Evolutionary conservation across 2,113 vertebrate species (phyloP).

Genomic region (Etheostoma spectabile): DNA sequence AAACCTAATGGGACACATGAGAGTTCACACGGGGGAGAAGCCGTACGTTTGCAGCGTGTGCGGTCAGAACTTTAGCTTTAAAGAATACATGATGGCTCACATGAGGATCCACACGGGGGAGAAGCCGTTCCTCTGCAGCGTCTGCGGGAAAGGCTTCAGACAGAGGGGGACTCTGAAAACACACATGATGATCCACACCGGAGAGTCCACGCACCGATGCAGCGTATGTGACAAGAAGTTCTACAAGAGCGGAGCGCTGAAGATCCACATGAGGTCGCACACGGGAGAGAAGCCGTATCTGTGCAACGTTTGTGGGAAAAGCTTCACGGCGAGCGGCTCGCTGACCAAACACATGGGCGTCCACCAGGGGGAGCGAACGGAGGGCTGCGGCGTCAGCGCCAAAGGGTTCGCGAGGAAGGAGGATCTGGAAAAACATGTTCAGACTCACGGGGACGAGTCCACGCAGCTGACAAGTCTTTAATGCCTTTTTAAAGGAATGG

Average conservation of each 20-base stretch:
- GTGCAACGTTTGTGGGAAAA: constrained; percentile 53
- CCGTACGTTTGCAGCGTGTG: constrained; percentile 42
- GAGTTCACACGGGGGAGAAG: constrained; percentile 39
- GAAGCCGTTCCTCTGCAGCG: constrained; percentile 55
- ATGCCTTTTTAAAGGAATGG: neutral
- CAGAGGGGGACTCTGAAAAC: constrained; percentile 44
- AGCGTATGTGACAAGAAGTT: constrained; percentile 19
- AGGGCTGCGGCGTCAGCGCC: constrained; percentile 10
- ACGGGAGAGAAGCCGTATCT: constrained; percentile 51
- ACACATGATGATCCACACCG: constrained; percentile 55
- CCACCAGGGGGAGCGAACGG: constrained; percentile 14
- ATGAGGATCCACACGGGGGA: constrained; percentile 52
- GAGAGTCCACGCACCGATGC: constrained; percentile 33
- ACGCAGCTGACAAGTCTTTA: constrained; percentile 13
- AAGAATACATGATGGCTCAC: constrained; percentile 52
- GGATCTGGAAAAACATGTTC: constrained; percentile 10
- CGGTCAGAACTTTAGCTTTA: constrained; percentile 44
- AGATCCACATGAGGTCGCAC: constrained; percentile 56
- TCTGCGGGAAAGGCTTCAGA: constrained; percentile 57
- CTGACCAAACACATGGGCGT: constrained; percentile 51
- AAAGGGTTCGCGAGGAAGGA: neutral
- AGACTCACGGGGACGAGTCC: constrained; percentile 3
- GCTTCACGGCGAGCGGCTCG: constrained; percentile 39
- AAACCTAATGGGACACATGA: constrained; percentile 51
- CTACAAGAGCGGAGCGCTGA: constrained; percentile 38